Conservation (phyloP, 2,888 invertebrate species). For the Noctua pronuba region DNA sequence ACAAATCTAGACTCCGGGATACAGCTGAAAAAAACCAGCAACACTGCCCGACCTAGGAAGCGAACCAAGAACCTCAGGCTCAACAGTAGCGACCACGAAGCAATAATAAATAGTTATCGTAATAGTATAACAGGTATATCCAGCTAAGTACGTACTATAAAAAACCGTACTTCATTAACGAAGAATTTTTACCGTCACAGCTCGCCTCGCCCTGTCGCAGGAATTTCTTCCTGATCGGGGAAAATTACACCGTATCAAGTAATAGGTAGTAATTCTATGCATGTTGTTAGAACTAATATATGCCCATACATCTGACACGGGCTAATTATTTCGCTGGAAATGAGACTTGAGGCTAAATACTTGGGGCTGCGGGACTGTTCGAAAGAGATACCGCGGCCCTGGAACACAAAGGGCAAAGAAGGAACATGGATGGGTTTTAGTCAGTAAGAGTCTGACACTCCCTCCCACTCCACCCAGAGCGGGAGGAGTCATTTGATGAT, state of each 20-base stretch:
- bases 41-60: neutral
- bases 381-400: too few species aligned
- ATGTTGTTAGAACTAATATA: conserved; percentile 16
- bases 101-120: neutral
- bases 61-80: neutral
- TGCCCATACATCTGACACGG: conserved; percentile 4
- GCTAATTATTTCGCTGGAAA: conserved; percentile 26
- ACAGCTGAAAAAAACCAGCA: neutral
- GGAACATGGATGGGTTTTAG: too few species aligned
- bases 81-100: neutral
- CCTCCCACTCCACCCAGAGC: too few species aligned
- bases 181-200: conserved; percentile 36
- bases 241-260: conserved; percentile 18
- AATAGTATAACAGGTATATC: neutral
- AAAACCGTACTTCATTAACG: neutral
- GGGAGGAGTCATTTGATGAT: too few species aligned
- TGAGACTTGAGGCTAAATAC: neutral
- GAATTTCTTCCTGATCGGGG: conserved; percentile 36
- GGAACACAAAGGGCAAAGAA: too few species aligned
- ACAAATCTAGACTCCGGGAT: too few species aligned
- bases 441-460: too few species aligned
- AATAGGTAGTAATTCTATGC: conserved; percentile 13
- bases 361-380: too few species aligned
- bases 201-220: neutral
- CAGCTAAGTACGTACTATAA: neutral